These are phyloP conservation scores for Polydrusus cervinus DNA, from an alignment of 2,888 invertebrate genomes.

Conservation along the genomic window DNA sequence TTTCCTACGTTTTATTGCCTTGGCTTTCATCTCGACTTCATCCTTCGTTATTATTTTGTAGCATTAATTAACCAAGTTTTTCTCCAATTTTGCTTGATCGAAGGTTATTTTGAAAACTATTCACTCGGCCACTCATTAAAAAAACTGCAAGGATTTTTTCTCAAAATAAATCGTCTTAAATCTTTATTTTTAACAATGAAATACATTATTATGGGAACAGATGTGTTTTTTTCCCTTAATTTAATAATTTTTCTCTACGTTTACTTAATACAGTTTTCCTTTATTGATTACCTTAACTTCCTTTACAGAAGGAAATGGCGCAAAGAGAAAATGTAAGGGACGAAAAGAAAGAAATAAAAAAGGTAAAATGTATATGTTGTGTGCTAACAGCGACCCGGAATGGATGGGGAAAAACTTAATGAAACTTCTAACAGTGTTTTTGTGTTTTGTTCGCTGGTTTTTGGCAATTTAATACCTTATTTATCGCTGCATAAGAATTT, in stretches of 20 bases:
- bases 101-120: conserved; percentile 15
- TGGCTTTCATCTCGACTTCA: conserved; percentile 7
- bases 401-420: not conserved
- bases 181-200: too few species aligned
- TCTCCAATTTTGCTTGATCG: not conserved
- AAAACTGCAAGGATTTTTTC: not conserved
- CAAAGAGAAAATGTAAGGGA: conserved; percentile 49
- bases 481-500: too few species aligned
- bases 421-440: not conserved
- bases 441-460: not conserved
- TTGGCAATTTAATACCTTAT: too few species aligned
- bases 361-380: conserved; percentile 48
- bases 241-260: not conserved
- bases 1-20: not conserved
- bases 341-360: conserved; percentile 52
- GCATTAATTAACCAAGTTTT: not conserved
- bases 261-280: conserved; percentile 3
- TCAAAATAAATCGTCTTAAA: too few species aligned
- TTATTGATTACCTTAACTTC: conserved; percentile 37
- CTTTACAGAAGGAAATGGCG: conserved; percentile 47
- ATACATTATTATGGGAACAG: too few species aligned
- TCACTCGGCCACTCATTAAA: not conserved
- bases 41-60: conserved; percentile 7
- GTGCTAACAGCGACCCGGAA: conserved; percentile 23
- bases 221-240: not conserved